These are phyloP conservation scores for Achatina immaculata DNA, from an alignment of 1,140 invertebrate species.

Conservation along the genomic window DNA sequence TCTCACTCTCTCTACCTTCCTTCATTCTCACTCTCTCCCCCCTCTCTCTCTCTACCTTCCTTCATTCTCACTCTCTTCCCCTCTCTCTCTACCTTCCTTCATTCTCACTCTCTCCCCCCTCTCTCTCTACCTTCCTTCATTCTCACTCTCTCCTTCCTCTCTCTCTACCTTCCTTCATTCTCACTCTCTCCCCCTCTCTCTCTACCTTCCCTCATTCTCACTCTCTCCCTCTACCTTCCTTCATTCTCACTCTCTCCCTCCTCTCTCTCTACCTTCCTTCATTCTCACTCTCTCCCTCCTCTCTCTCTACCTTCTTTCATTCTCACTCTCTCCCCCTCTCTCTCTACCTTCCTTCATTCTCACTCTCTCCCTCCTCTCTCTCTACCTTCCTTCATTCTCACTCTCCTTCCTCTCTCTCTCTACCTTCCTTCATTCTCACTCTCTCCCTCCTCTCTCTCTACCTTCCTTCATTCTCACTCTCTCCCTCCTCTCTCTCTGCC, in stretches of 20 bases:
- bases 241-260: neutral
- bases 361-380: constrained; percentile 19
- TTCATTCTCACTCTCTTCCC: constrained; percentile 8
- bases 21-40: neutral
- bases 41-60: constrained; percentile 17
- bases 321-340: constrained; percentile 7
- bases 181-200: constrained; percentile 15
- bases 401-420: constrained; percentile 14
- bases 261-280: constrained; percentile 14
- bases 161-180: neutral
- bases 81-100: neutral
- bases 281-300: constrained; percentile 14
- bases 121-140: constrained; percentile 8
- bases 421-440: neutral
- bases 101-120: constrained; percentile 1
- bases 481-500: constrained; percentile 17
- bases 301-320: neutral
- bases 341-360: neutral
- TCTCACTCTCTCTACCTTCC: neutral
- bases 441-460: constrained; percentile 20
- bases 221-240: neutral
- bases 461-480: neutral
- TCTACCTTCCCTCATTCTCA: constrained; percentile 11
- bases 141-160: constrained; percentile 19
- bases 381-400: neutral